Conservation (phyloP, 2,113 vertebrate genomes). For the Tamias sibiricus region DNA sequence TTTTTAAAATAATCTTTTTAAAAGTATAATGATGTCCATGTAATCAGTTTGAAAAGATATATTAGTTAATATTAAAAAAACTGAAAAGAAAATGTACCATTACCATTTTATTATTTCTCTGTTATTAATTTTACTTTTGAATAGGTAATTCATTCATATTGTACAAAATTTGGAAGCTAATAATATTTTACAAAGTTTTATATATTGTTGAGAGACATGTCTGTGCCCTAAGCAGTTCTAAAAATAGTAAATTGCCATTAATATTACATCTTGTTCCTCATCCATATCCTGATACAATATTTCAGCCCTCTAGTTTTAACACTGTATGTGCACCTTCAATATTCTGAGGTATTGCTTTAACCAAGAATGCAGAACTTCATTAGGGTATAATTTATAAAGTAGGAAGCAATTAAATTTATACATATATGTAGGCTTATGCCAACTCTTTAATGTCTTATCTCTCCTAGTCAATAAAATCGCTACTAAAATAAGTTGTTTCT, state of each 20-base stretch:
- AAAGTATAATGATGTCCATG: not conserved
- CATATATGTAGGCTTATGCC: not conserved
- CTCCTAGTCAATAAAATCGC: not conserved
- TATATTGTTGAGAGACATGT: not conserved
- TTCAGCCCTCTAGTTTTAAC: not conserved
- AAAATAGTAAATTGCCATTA: slow-evolving; percentile 10
- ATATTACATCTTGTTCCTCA: not conserved
- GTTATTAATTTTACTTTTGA: slow-evolving; percentile 27
- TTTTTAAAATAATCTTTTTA: not conserved
- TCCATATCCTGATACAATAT: not conserved
- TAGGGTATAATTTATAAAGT: slow-evolving; percentile 10
- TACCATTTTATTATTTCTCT: not conserved
- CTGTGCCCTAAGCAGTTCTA: not conserved
- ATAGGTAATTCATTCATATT: slow-evolving; percentile 8
- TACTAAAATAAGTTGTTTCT: slow-evolving; percentile 4
- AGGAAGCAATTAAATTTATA: not conserved
- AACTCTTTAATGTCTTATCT: not conserved
- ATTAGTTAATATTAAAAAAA: not conserved
- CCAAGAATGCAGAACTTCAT: not conserved
- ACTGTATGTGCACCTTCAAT: not conserved
- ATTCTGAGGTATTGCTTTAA: not conserved
- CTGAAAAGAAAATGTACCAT: not conserved
- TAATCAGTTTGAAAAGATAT: slow-evolving; percentile 1
- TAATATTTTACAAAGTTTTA: not conserved
- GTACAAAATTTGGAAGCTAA: slow-evolving; percentile 22